Evolutionary conservation across 1,140 invertebrate species (phyloP).

Genomic region (Portunus trituberculatus): DNA sequence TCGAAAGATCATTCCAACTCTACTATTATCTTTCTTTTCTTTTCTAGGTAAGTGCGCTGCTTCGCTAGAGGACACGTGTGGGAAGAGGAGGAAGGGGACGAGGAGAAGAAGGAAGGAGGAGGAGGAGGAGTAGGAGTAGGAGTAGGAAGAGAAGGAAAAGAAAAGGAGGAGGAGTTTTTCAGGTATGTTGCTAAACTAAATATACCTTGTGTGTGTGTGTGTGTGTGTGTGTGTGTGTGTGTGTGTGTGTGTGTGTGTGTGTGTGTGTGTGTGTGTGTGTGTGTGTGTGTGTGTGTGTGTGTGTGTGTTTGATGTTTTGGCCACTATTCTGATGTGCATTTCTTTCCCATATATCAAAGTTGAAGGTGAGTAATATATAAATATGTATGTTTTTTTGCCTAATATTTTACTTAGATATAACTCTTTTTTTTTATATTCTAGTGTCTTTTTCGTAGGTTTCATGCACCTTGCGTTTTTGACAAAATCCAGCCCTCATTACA

Average conservation of each 20-base stretch:
- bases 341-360: background rate
- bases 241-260: constrained; percentile 15
- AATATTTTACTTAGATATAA: background rate
- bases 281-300: constrained; percentile 30
- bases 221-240: background rate
- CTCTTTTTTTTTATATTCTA: constrained; percentile 12
- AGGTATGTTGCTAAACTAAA: background rate
- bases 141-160: too few species aligned
- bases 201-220: background rate
- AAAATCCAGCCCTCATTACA: too few species aligned
- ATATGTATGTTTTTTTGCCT: background rate
- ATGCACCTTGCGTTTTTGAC: too few species aligned
- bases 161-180: background rate
- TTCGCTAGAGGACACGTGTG: background rate
- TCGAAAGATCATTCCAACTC: background rate
- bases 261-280: constrained; percentile 25
- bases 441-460: too few species aligned
- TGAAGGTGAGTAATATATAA: background rate
- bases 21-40: background rate
- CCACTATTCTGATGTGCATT: background rate
- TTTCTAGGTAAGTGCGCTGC: background rate
- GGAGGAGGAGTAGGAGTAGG: too few species aligned
- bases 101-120: too few species aligned
- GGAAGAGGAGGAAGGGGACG: background rate
- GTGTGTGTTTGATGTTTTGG: background rate